Evolutionary conservation across 1,140 invertebrate genomes (phyloP), one percentile per base, ranked within the genome.

Genomic region (Hermetia illucens): DNA sequence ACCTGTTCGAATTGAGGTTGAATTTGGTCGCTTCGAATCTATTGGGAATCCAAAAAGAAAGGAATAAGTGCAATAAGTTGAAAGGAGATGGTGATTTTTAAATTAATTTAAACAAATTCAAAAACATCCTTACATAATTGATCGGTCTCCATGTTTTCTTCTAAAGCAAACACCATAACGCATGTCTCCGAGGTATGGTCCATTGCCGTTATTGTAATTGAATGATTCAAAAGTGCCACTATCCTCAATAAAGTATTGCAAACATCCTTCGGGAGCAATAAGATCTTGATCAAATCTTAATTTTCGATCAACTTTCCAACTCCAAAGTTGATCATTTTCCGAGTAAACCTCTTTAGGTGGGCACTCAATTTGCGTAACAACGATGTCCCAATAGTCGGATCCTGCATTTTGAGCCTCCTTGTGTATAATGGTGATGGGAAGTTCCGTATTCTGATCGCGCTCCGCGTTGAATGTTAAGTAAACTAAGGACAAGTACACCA

Each of bases 181-280:
- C 40, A 60, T 42, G 6, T 46, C 47, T 19, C 44, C 43, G 44
- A 57, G 45, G 15, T 57, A 57, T 20, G 41, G 42, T 40, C 39
- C 45, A 13, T 32, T 27, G 5, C 66, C 61, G 2, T 52, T 48
- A 50, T 69, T 70, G 48, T 69, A 77, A 50, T 75, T 76, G 48
- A 78, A 77, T 8, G 68, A 74, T 43, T 70, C 65, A 40, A 77
- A 63, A 25, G 52, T 58, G 8, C 73, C 74, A 1, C 55, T 46
- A 6, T 61, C 42, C 25, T 72, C 69, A 0, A 70, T 71, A 48
- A 66, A 76, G 56, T 74, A 79, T 43, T 79, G 75, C 12, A 77
- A 60, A 41, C 73, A 77, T 22, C 74, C 74, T 1, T 64, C 53
- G 0, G 76, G 76, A 3, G 75, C 75, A 15, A 53, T 29, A 15